These are phyloP conservation scores for Illadopsis cleaveri DNA, from an alignment of 2,113 vertebrate species.

Conservation along the genomic window DNA sequence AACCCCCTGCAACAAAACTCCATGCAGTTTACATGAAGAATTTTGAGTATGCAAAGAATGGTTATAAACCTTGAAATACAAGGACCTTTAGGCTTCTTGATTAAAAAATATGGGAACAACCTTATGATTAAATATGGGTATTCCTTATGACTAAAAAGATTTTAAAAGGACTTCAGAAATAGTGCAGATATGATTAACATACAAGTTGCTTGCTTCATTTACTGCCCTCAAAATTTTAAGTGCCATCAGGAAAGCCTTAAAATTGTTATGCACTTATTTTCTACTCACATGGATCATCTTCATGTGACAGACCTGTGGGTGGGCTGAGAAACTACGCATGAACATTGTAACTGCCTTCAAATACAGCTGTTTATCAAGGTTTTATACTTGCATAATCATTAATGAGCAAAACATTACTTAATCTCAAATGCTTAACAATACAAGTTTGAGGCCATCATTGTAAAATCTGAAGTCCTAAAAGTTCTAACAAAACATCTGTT, in stretches of 20 bases:
- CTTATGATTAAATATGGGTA: too few species aligned
- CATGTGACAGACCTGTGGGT: neutral
- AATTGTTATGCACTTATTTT: neutral
- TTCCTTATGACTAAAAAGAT: neutral
- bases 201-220: neutral
- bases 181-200: accelerated
- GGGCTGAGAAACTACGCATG: neutral
- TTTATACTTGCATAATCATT: neutral
- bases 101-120: neutral
- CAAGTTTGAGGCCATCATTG: neutral
- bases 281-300: neutral
- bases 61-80: neutral
- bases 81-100: neutral
- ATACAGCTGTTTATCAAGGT: neutral
- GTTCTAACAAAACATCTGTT: neutral
- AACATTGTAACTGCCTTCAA: neutral
- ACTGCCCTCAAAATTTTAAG: neutral
- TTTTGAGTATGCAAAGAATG: neutral
- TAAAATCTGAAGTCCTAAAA: neutral
- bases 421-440: neutral
- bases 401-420: neutral
- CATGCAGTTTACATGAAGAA: neutral
- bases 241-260: neutral
- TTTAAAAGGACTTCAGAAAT: neutral
- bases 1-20: neutral